phyloP scores from a whole-genome alignment of 1,140 invertebrate species.

The Drosophila eugracilis region DNA sequence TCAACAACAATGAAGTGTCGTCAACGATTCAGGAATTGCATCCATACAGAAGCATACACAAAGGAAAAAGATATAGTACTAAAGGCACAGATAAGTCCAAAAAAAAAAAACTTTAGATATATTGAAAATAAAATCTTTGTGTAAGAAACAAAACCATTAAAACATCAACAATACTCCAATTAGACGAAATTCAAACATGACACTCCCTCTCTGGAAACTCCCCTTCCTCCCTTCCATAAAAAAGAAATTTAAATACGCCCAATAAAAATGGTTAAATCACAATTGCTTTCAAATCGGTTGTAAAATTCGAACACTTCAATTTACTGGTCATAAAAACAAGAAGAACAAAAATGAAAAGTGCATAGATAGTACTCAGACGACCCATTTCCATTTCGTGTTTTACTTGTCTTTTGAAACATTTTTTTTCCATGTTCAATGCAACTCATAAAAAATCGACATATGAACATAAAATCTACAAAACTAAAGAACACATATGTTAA shows the following conservation, averaged over 20 bases:
- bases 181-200: not conserved
- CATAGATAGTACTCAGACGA: slow-evolving; percentile 27
- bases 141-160: not conserved
- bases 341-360: slow-evolving; percentile 6
- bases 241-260: not conserved
- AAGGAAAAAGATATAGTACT: not conserved
- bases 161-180: not conserved
- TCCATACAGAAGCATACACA: slow-evolving; percentile 45
- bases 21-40: slow-evolving; percentile 42
- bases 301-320: slow-evolving; percentile 46
- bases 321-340: slow-evolving; percentile 50
- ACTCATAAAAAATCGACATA: slow-evolving; percentile 43
- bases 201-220: slow-evolving; percentile 1
- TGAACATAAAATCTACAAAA: slow-evolving; percentile 13
- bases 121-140: not conserved
- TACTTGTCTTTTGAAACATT: slow-evolving; percentile 22
- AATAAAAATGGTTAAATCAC: slow-evolving; percentile 9
- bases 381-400: slow-evolving; percentile 33
- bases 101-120: not conserved
- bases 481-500: not conserved
- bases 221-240: not conserved
- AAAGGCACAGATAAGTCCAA: not conserved
- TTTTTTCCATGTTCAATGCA: slow-evolving; percentile 44
- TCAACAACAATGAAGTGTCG: slow-evolving; percentile 64
- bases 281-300: slow-evolving; percentile 24